phyloP scores from a whole-genome alignment of 2,113 vertebrate genomes.

The Saccopteryx leptura region DNA sequence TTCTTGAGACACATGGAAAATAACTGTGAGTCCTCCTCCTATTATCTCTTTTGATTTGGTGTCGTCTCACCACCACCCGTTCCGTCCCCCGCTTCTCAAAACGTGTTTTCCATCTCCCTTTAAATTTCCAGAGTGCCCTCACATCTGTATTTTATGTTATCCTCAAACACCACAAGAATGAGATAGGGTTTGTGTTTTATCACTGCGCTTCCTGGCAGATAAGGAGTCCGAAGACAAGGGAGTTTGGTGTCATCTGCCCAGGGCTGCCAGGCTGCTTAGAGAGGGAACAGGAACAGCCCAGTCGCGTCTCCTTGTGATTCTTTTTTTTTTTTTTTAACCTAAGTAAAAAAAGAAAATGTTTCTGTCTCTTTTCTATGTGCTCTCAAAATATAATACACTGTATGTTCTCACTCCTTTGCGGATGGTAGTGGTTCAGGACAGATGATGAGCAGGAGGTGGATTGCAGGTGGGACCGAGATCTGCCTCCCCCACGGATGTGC shows the following conservation, averaged over 20 bases:
- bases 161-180: background rate
- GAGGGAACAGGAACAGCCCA: background rate
- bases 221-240: background rate
- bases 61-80: background rate
- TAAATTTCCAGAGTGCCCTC: background rate
- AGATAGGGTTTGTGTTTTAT: background rate
- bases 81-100: background rate
- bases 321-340: too few species aligned
- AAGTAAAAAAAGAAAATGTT: background rate
- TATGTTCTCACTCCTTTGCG: background rate
- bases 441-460: too few species aligned
- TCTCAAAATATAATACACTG: background rate
- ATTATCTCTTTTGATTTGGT: background rate
- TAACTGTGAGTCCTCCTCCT: background rate
- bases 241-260: background rate
- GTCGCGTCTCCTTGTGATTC: too few species aligned
- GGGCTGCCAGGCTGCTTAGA: background rate
- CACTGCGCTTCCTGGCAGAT: background rate
- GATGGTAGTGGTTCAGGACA: too few species aligned
- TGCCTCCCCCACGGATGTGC: background rate
- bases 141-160: background rate
- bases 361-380: background rate
- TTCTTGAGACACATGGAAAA: background rate
- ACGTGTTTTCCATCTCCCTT: background rate
- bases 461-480: too few species aligned